These are phyloP conservation scores for Penaeus monodon DNA, from an alignment of 2,888 invertebrate species.

Conservation along the genomic window DNA sequence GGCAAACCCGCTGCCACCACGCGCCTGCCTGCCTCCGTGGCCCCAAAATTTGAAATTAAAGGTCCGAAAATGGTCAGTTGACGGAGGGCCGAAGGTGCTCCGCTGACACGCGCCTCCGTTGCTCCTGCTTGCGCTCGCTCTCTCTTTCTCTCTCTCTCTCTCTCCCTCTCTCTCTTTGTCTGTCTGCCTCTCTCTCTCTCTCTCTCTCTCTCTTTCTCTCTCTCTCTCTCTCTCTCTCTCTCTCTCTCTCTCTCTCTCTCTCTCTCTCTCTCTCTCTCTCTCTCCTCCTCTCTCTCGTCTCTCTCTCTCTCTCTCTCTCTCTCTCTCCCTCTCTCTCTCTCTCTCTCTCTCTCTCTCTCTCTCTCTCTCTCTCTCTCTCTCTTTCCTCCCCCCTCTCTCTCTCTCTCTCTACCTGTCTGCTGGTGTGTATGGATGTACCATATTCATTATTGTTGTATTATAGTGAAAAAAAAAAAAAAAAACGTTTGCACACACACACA, in stretches of 20 bases:
- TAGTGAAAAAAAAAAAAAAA: no score
- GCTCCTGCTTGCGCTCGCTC: not conserved
- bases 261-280: constrained; percentile 12
- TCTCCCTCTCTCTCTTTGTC: constrained; percentile 4
- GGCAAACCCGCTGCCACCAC: constrained; percentile 18
- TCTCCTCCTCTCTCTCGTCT: not conserved
- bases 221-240: not conserved
- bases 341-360: not conserved
- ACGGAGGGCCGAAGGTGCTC: not conserved
- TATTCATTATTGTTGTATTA: no score
- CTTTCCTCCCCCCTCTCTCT: not conserved
- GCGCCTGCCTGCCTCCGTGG: constrained; percentile 20
- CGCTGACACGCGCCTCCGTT: not conserved
- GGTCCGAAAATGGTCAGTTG: constrained; percentile 32
- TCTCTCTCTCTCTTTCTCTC: constrained; percentile 1
- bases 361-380: not conserved
- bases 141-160: constrained; percentile 7
- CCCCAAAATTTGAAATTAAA: constrained; percentile 55
- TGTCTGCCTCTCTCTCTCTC: constrained; percentile 23
- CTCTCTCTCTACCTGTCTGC: not conserved
- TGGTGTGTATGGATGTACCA: not conserved
- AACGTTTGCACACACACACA: not conserved
- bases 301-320: not conserved
- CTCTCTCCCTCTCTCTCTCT: constrained; percentile 5
- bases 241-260: not conserved